Base-by-base conservation (phyloP, 2,113 vertebrate genomes). In the Notothenia rossii region DNA sequence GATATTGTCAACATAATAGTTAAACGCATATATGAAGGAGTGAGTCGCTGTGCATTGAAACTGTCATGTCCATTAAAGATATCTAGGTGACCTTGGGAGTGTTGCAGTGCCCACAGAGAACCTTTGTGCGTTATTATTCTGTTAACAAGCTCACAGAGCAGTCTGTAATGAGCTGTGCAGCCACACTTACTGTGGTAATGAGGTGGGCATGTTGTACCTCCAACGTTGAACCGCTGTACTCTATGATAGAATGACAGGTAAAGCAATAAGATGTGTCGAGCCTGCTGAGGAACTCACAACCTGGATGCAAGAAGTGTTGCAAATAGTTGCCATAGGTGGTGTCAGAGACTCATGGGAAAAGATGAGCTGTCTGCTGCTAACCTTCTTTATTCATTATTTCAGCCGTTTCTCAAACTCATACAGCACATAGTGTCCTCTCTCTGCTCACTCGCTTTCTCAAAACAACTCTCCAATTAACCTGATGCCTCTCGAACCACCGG, bases 391-490 rank as follows among this genome's bases (percentile, higher is more conserved):
- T 53, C 2, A 8, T 59, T 83, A 7, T 53, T 56, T 50, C 78
- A 62, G 54, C 67, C 14, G 12, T 71, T 29, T 72, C 63, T 89
- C 66, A 75, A 74, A 81, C 54, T 22, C 63, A 74, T 48, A 74
- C 54, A 71, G 25, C 25, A 50, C 46, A 51, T 40, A 58, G 43
- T 72, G 56, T 66, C 76, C 15, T 61, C 63, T 66, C 20, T 51
- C 63, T 50, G 59, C 59, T 61, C 72, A 53, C 67, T 40, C 67
- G 63, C 77, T 68, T 55, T 50, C 55, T 66, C 84, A 73, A 75
- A 89, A 86, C 82, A 88, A 63, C 85, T 89, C 67, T 72, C 69
- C 80, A 91, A 90, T 93, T 92, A 92, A 86, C 87, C 88, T 50
- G 53, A 75, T 65, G 86, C 65, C 70, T 71, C 70, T 61, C 8